Evolutionary conservation across 2,797 vertebrate species (phyloP), one percentile per base, ranked within the genome.

Genomic region (Peromyscus aztecus): DNA sequence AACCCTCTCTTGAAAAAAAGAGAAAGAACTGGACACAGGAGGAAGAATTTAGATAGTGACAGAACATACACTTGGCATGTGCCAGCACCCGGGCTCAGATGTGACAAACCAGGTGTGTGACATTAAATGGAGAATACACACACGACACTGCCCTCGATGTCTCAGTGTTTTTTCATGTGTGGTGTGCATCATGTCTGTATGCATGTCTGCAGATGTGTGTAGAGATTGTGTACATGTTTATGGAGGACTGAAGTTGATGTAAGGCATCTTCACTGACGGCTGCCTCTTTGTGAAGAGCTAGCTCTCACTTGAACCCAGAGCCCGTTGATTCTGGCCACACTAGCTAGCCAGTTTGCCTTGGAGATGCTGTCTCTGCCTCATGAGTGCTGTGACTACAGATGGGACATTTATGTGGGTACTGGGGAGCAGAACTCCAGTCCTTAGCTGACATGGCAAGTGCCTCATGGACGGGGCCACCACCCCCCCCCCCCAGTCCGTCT

Each of bases 91-190:
- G n/a, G 12, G 46, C 57, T 40, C 52, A 23, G 27, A 57, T 49
- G 2, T 14, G 17, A 73, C 17, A 4, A 75, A 81, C 0, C 9
- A 9, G 19, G 77, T 19, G 93, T 37, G 37, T 37, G 69, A 89
- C 77, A 31, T 69, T 71, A 93, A 81, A 94, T 52, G 49, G 71
- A 89, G 29, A 85, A 21, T 73, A 88, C 76, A 94, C 57, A 55
- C 31, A 61, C 7, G 17, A 21, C 37, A 8, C 43, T 37, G 49
- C 2, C 3, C 67, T n/a, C 31, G 31, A 27, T n/a, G 67, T 17
- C 73, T 87, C 55, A 73, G 63, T 40, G 12, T 57, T 4, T 52
- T 14, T 55, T 37, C 3, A 21, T 71, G 46, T 55, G 65, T 87
- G 65, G 46, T n/a, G 0, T 87, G 46, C 13, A 16, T 27, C 34